Conservation (phyloP, 1,140 invertebrate species). For the Bradysia coprophila region DNA sequence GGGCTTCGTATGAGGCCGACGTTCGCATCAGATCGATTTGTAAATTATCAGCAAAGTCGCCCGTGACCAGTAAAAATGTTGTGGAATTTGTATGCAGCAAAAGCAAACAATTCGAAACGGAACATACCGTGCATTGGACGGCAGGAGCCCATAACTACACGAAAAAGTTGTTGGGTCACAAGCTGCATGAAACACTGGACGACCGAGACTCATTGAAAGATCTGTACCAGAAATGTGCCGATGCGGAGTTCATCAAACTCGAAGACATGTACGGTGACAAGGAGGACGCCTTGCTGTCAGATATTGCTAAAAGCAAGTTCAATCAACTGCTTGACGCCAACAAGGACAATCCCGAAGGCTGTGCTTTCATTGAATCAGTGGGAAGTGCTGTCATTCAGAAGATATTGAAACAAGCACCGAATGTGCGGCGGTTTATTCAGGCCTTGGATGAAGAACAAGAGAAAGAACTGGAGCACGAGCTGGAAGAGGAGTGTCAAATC, state of each 20-base stretch:
- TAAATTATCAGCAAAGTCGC: background rate
- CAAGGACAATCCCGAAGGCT: background rate
- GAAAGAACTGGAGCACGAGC: background rate
- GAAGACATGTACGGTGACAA: background rate
- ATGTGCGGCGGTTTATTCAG: background rate
- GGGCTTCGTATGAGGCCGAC: background rate
- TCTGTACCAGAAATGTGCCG: background rate
- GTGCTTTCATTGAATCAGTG: background rate
- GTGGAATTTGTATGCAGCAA: background rate
- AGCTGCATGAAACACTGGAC: background rate
- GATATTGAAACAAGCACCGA: background rate
- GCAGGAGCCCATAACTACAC: background rate
- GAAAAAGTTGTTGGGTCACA: background rate
- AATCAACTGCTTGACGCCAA: background rate
- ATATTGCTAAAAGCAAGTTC: background rate
- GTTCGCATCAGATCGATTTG: background rate
- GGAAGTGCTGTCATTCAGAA: background rate
- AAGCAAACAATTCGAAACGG: background rate
- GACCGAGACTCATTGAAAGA: background rate
- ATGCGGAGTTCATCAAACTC: background rate
- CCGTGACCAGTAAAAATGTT: background rate
- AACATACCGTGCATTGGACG: background rate
- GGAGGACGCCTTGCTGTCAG: background rate
- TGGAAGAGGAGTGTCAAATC: background rate
- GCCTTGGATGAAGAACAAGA: background rate